Evolutionary conservation across 2,113 vertebrate species (phyloP).

Genomic region (Siniperca chuatsi): DNA sequence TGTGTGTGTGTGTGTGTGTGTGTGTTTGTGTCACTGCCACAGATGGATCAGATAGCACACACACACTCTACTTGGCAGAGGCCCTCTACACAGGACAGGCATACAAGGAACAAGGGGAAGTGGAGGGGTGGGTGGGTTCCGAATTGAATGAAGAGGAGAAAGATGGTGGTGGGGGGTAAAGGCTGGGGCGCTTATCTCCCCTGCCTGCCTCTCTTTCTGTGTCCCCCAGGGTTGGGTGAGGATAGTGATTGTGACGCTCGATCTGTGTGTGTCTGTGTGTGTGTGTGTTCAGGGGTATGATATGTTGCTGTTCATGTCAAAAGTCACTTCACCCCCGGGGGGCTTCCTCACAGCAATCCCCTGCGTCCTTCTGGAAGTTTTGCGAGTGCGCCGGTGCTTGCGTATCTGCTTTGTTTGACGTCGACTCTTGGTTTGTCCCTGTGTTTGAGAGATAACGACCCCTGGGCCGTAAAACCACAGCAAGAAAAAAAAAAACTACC

Average conservation of each 20-base stretch:
- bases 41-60: conserved; percentile 71
- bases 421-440: conserved; percentile 36
- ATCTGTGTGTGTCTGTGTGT: conserved; percentile 51
- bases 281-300: conserved; percentile 58
- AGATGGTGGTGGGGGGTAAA: conserved; percentile 30
- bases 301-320: conserved; percentile 77
- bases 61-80: conserved; percentile 46
- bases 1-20: conserved; percentile 25
- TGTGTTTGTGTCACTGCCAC: conserved; percentile 22
- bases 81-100: conserved; percentile 41
- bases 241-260: conserved; percentile 48
- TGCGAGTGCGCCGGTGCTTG: conserved; percentile 48
- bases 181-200: conserved; percentile 60
- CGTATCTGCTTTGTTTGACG: conserved; percentile 55
- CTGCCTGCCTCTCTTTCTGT: conserved; percentile 54
- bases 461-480: conserved; percentile 55
- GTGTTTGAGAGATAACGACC: conserved; percentile 66
- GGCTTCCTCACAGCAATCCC: conserved; percentile 55
- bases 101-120: conserved; percentile 44
- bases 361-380: conserved; percentile 69
- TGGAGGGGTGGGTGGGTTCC: conserved; percentile 24
- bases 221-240: conserved; percentile 58
- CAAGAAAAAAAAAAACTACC: conserved; percentile 15
- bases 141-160: conserved; percentile 48
- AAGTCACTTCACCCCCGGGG: conserved; percentile 73